Evolutionary conservation across 2,888 invertebrate genomes (phyloP), one percentile per base, ranked within the genome.

Genomic region (Podabrus alpinus): DNA sequence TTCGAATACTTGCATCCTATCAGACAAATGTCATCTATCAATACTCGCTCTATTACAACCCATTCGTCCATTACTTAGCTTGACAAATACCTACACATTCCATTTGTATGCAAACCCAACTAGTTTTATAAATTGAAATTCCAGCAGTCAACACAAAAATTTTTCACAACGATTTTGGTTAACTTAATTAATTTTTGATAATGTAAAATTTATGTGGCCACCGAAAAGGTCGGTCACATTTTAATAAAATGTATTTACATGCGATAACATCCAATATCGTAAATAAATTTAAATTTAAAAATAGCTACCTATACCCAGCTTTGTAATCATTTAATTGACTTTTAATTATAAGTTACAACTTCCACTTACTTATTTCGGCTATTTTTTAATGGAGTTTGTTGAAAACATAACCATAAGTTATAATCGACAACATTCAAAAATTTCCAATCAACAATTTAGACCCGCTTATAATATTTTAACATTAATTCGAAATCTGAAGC

Each of bases 401-500:
- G 72, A 75, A 75, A 75, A 75, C 69, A 75, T 72, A 72, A 75
- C 72, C 75, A 75, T 75, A 75, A 75, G 72, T 75, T 75, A 75
- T 75, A 29, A 69, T 72, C 67, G 71, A 75, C 75, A 75, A 67
- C 21, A 59, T 64, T 64, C 19, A 15, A 75, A 72, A 72, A 75
- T 72, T 75, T 72, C 72, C 72, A 75, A 72, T 72, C 72, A 72
- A 69, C 70, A 76, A 71, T 76, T 76, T 67, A 71, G 67, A 16
- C 67, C 64, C 69, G 76, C 73, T 73, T 69, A 72, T 75, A 73
- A 76, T 76, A 76, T 74, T 74, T 77, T 74, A 74, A 77, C 71
- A 72, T 77, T 77, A 74, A 77, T 77, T 74, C 77, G 64, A 72
- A 77, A 77, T 74, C 74, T 72, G 73, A 71, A 61, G 74, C 72